Evolutionary conservation across 2,888 invertebrate genomes (phyloP).

Genomic region (Lithosia quadra): DNA sequence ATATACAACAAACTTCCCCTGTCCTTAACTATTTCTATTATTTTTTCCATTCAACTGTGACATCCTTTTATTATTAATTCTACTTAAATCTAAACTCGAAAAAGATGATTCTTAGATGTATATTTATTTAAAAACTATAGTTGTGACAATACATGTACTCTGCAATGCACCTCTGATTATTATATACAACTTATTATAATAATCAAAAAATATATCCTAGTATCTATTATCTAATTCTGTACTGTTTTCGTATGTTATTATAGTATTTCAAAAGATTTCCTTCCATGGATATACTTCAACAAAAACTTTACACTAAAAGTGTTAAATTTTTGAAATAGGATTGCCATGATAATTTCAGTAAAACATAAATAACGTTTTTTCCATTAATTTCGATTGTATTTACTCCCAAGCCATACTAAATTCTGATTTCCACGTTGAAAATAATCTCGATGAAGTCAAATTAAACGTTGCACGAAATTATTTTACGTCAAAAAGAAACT

Average conservation of each 20-base stretch:
- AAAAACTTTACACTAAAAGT: no score
- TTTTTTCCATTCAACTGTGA: neutral
- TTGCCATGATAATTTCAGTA: no score
- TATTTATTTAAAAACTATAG: neutral
- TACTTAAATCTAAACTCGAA: neutral
- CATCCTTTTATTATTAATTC: neutral
- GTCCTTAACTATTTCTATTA: constrained; percentile 1
- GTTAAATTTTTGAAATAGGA: no score
- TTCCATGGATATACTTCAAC: no score
- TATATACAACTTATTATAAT: no score
- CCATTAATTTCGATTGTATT: neutral
- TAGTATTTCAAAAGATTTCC: no score
- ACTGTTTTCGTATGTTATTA: neutral
- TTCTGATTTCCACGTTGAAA: neutral
- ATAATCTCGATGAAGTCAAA: neutral
- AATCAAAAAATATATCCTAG: no score
- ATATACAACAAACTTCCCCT: neutral
- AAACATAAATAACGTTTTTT: neutral
- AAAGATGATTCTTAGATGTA: neutral
- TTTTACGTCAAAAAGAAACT: neutral
- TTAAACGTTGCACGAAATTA: neutral
- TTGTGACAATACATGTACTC: neutral
- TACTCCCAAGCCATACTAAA: neutral
- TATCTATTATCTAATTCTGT: neutral
- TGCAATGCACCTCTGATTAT: neutral